These are phyloP conservation scores for Tachycineta bicolor DNA, from an alignment of 2,113 vertebrate genomes.

Conservation along the genomic window DNA sequence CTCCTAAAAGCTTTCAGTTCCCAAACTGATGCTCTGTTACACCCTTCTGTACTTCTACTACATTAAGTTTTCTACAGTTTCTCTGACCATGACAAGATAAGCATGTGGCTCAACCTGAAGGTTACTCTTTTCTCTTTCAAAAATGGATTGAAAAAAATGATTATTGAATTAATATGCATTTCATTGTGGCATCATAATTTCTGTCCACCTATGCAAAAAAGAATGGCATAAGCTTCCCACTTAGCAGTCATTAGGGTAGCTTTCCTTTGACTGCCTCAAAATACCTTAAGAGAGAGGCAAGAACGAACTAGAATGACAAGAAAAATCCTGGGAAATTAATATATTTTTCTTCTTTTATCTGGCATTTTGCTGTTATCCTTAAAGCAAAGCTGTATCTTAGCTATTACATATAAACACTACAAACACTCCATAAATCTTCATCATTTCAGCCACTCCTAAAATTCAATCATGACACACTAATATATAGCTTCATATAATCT, in stretches of 20 bases:
- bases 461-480: background rate
- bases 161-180: background rate
- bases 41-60: background rate
- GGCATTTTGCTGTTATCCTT: background rate
- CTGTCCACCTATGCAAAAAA: background rate
- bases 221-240: background rate
- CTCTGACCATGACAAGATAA: background rate
- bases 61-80: background rate
- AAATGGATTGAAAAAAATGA: background rate
- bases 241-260: background rate
- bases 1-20: background rate
- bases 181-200: background rate
- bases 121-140: background rate
- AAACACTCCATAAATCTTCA: background rate
- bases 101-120: background rate
- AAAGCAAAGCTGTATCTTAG: background rate
- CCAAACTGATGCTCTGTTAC: background rate
- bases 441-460: background rate
- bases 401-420: background rate
- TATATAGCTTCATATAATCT: background rate
- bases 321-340: background rate
- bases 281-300: background rate
- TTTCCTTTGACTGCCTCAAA: background rate
- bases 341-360: background rate
- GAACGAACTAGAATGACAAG: background rate